Percentiles rank a stretch among this genome's conserved stretches.
Conservation (phyloP, 2,797 vertebrate species). For the Luscinia megarhynchos region DNA sequence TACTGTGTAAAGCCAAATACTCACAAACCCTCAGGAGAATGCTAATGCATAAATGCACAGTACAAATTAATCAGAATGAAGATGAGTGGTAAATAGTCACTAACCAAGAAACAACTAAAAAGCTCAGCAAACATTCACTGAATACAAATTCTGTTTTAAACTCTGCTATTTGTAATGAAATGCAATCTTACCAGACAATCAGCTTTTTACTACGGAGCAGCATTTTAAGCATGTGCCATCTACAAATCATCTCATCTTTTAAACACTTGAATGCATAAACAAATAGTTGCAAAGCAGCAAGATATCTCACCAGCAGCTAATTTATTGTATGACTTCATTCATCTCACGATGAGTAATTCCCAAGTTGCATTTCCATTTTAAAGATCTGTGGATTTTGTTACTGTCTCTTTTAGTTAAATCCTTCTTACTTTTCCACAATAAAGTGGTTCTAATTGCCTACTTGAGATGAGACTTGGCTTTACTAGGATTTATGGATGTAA, state of each 20-base stretch:
- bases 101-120: background rate
- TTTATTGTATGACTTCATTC: background rate
- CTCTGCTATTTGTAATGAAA: background rate
- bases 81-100: background rate
- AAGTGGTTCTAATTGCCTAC: background rate
- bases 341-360: background rate
- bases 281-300: background rate
- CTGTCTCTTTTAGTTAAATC: background rate
- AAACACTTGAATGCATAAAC: background rate
- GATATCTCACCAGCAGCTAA: background rate
- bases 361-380: background rate
- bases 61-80: background rate
- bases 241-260: constrained; percentile 1
- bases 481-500: background rate
- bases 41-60: background rate
- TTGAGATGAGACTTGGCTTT: background rate
- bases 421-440: background rate
- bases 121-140: background rate
- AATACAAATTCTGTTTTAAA: background rate
- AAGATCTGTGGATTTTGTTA: background rate
- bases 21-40: background rate
- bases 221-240: background rate
- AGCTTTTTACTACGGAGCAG: background rate
- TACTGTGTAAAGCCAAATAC: background rate
- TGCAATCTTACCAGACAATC: background rate